Evolutionary conservation across 2,113 vertebrate genomes (phyloP), one percentile per base, ranked within the genome.

Genomic region (Tympanuchus pallidicinctus): DNA sequence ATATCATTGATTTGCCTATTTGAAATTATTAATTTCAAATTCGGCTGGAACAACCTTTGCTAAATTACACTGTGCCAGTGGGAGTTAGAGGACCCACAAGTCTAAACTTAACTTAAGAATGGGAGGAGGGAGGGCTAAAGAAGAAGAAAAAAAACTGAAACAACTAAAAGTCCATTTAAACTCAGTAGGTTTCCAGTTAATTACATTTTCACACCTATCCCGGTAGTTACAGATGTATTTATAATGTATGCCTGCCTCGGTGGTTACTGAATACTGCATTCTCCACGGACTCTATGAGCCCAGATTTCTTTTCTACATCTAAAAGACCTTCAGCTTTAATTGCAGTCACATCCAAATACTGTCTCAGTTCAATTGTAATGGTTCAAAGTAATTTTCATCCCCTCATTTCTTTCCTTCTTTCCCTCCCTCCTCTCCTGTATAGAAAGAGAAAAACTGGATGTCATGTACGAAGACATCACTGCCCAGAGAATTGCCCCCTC

Each of bases 1-100:
- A 98, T 97, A 97, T 96, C 97, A 98, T 97, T 97, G 97, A 97
- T 97, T 97, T 97, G 94, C 95, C 97, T 97, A 97, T 98, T 97
- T 97, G 96, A 97, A 95, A 97, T 98, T 97, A 98, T 97, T 98
- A 97, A 98, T 98, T 97, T 97, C 97, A 97, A 97, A 98, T 97
- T 97, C 92, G 69, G 64, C 95, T 89, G 95, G 97, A 98, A 97
- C 96, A 97, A 96, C 96, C 96, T 98, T 95, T 97, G 92, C 96
- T 97, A 97, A 98, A 98, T 98, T 98, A 98, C 96, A 95, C 82
- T 59, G 97, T 95, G 96, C 97, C 97, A 92, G 91, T 97, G 97
- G 97, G 97, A 98, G 95, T 97, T 97, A 89, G 89, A 96, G 13
- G 93, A 96, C 94, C 95, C 84, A 56, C 43, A 91, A 96, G 91